phyloP scores from a whole-genome alignment of 64 coral and sea anemone genomes.

The Montipora capricornis region DNA sequence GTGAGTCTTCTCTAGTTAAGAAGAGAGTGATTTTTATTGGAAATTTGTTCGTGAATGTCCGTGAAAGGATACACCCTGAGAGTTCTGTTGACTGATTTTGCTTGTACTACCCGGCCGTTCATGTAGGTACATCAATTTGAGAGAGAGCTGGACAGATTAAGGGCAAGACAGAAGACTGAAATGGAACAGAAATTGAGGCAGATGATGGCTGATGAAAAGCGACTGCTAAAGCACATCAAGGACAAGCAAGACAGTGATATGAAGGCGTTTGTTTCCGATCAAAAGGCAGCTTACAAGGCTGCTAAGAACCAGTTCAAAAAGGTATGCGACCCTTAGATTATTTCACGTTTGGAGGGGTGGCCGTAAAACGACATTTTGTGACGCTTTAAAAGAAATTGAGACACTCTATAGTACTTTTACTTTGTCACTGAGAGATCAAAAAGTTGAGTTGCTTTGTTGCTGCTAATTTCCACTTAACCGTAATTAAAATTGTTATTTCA shows the following conservation, averaged over 20 bases:
- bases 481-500: neutral
- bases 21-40: too few species aligned
- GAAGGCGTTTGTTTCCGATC: conserved; percentile 77
- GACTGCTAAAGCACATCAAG: conserved; percentile 84
- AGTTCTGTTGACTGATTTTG: too few species aligned
- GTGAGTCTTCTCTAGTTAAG: too few species aligned
- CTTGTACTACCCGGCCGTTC: neutral
- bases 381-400: too few species aligned
- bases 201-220: conserved; percentile 90
- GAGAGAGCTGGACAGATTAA: conserved; percentile 90
- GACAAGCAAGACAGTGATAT: conserved; percentile 92
- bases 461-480: too few species aligned
- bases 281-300: conserved; percentile 92
- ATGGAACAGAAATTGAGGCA: conserved; percentile 95
- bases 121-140: conserved; percentile 93
- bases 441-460: too few species aligned
- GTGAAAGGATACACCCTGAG: too few species aligned
- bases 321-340: conserved; percentile 22
- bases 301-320: conserved; percentile 91
- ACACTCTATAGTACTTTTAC: too few species aligned
- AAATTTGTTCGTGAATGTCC: too few species aligned
- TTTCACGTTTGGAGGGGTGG: neutral
- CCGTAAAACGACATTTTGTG: neutral
- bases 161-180: conserved; percentile 89
- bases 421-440: too few species aligned